phyloP scores from a whole-genome alignment of 2,888 invertebrate genomes.

The Drosophila formosana region DNA sequence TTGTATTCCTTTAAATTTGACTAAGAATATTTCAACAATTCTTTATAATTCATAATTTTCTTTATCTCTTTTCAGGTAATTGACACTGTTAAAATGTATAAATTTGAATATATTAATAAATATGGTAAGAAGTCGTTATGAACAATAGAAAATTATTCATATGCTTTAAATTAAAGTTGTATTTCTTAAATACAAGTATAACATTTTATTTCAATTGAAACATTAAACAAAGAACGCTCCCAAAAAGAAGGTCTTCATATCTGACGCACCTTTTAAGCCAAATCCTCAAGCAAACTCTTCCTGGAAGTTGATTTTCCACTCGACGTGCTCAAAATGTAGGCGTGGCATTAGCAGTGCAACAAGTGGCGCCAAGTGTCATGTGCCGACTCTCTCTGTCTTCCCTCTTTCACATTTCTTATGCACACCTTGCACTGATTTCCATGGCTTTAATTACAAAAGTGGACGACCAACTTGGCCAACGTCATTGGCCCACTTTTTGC shows the following conservation, averaged over 20 bases:
- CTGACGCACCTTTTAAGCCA: slow-evolving; percentile 42
- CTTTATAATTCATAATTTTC: not conserved
- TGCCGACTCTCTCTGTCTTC: not conserved
- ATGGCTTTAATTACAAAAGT: slow-evolving; percentile 68
- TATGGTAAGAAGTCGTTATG: not conserved
- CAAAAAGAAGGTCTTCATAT: not conserved
- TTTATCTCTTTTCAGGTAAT: slow-evolving; percentile 55
- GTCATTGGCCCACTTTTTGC: slow-evolving; percentile 64
- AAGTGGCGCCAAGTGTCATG: slow-evolving; percentile 51
- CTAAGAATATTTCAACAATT: too few relatives aligned
- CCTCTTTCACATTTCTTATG: slow-evolving; percentile 36
- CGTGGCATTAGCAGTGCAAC: slow-evolving; percentile 33
- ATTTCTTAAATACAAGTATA: not conserved
- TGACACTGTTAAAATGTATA: not conserved
- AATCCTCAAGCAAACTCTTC: slow-evolving; percentile 25
- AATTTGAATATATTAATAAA: not conserved
- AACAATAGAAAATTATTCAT: too few relatives aligned
- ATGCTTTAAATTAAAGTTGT: too few relatives aligned
- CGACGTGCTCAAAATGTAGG: slow-evolving; percentile 24
- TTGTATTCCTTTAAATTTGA: not conserved
- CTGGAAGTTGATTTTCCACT: slow-evolving; percentile 40
- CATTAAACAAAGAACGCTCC: slow-evolving; percentile 1
- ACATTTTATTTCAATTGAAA: not conserved
- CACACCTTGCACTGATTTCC: slow-evolving; percentile 68
- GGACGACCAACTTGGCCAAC: slow-evolving; percentile 60